Evolutionary conservation across 2,888 invertebrate genomes (phyloP).

Genomic region (Oligia strigilis): DNA sequence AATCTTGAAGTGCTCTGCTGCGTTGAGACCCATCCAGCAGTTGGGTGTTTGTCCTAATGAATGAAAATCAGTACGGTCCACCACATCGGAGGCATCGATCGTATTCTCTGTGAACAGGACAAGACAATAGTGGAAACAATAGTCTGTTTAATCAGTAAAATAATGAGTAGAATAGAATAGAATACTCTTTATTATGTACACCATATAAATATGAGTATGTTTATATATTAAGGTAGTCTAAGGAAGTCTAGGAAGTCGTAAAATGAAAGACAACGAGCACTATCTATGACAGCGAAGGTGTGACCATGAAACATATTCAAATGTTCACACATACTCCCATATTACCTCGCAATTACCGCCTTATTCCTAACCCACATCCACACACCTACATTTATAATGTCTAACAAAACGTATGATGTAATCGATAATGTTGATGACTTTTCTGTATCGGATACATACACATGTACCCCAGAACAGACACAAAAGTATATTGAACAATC

Average conservation of each 20-base stretch:
- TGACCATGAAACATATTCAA: background rate
- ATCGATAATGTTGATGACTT: no score
- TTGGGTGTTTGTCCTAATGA: background rate
- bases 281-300: background rate
- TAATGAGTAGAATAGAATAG: no score
- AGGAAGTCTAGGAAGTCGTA: background rate
- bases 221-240: background rate
- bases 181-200: no score
- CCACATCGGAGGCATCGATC: background rate
- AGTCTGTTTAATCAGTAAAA: background rate
- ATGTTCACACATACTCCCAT: no score
- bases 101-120: constrained; percentile 2
- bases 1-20: constrained; percentile 62
- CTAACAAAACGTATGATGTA: no score
- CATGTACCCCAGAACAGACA: no score
- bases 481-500: no score
- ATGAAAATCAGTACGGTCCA: background rate
- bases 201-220: no score
- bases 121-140: background rate
- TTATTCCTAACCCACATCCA: no score
- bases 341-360: no score
- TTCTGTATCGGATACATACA: no score
- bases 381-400: no score
- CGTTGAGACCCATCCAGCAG: constrained; percentile 76
- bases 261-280: background rate